phyloP scores from a whole-genome alignment of 1,140 invertebrate species.

The Spodoptera litura region DNA sequence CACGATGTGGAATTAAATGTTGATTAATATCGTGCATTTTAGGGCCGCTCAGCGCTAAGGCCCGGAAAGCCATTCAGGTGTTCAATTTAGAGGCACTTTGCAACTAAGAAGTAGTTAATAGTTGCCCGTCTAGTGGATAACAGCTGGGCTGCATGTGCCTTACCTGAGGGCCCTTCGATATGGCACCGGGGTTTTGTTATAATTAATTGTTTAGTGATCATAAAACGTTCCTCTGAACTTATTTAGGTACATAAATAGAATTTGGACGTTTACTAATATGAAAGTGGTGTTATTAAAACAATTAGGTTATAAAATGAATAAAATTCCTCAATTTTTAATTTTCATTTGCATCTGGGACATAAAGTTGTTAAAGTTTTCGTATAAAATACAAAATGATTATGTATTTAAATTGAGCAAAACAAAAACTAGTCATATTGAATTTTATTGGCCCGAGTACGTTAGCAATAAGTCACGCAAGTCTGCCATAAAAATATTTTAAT shows the following conservation, averaged over 20 bases:
- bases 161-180: constrained; percentile 45
- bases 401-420: constrained; percentile 31
- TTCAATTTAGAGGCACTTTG: constrained; percentile 73
- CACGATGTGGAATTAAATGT: constrained; percentile 81
- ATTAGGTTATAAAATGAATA: no score
- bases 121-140: constrained; percentile 50
- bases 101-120: constrained; percentile 73
- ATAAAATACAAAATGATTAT: constrained; percentile 11
- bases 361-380: background rate
- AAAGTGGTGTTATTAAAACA: no score
- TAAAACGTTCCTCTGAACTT: constrained; percentile 11
- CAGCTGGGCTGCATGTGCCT: constrained; percentile 48
- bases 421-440: constrained; percentile 45
- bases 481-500: constrained; percentile 35
- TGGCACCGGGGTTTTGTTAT: constrained; percentile 44
- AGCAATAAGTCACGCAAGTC: constrained; percentile 45
- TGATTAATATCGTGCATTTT: constrained; percentile 81
- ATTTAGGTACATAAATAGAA: background rate
- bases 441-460: constrained; percentile 39
- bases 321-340: background rate
- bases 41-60: constrained; percentile 52
- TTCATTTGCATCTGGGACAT: background rate
- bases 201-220: constrained; percentile 47
- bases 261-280: no score
- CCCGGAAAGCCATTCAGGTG: constrained; percentile 66